phyloP scores from a whole-genome alignment of 2,113 vertebrate genomes.

The Toxotes chatareus region DNA sequence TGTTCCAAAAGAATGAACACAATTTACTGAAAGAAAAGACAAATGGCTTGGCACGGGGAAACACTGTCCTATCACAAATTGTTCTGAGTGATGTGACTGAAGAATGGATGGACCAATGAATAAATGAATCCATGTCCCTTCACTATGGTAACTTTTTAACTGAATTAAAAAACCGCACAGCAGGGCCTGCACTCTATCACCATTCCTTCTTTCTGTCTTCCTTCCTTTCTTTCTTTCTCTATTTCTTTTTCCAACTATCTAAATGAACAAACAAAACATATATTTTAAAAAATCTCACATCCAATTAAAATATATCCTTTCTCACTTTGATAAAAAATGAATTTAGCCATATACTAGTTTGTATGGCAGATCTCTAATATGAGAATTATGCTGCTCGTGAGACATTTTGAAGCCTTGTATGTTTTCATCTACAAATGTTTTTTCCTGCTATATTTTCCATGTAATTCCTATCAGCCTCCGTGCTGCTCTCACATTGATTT shows the following conservation, averaged over 20 bases:
- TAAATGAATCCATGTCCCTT: constrained; percentile 62
- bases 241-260: not conserved
- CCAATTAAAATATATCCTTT: not conserved
- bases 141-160: constrained; percentile 31
- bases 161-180: constrained; percentile 44
- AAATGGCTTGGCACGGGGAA: constrained; percentile 63
- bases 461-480: constrained; percentile 27
- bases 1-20: constrained; percentile 35
- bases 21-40: constrained; percentile 64
- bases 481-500: constrained; percentile 59
- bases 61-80: constrained; percentile 54
- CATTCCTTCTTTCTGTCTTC: not conserved
- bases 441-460: constrained; percentile 1
- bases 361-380: not conserved
- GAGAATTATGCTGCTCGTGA: not conserved
- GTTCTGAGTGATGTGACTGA: constrained; percentile 51
- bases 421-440: not conserved
- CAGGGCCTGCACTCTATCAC: not conserved
- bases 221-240: not conserved
- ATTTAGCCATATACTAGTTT: not conserved
- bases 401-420: not conserved
- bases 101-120: constrained; percentile 65
- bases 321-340: too few relatives aligned
- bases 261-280: not conserved
- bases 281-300: not conserved